Base-by-base conservation (phyloP, 2,888 invertebrate species). In the Ophion obscuratus region DNA sequence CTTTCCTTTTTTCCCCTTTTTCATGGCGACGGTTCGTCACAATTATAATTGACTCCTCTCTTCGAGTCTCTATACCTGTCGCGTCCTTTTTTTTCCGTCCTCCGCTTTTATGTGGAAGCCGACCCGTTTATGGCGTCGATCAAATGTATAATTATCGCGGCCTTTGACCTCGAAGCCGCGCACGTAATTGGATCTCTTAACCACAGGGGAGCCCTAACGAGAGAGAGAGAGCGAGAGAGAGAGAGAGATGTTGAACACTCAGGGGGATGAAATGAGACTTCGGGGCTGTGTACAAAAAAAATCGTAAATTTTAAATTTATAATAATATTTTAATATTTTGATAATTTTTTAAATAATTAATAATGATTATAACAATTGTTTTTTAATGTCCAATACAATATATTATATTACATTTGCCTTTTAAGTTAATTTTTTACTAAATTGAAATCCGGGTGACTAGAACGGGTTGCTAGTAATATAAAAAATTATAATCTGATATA, bases 131-230 rank as follows among this genome's bases (percentile, higher is more conserved):
- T 70, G 70, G 47, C 68, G 40, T 14, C 66, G 57, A 17, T 59
- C 68, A 67, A n/a, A 70, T 68, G 67, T 85, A 74, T 84, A 74
- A 86, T 86, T 84, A 86, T 78, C 77, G 64, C 62, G 62, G 78
- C 40, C 64, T 78, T 81, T 81, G 78, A 84, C 83, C 84, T 78
- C 78, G 67, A 27, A 27, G 68, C 78, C 53, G 4, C 53, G 53
- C 44, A 70, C 79, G 70, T 81, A 81, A 81, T 81, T 84, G 77
- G 47, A 66, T 47, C 27, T 20, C 76, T 36, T 47, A 40, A 11
- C 57, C 44, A 31, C 71, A 62, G 67, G 76, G 47, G 78, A 53
- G 53, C 53, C 14, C 53, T 53, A 53, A 53, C 53, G 14, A 53
- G 53, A 53, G 53, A 14, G 14, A 53, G 53, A 47, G 0, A 70